phyloP scores from a whole-genome alignment of 2,888 invertebrate genomes.

The Limnephilus lunatus region DNA sequence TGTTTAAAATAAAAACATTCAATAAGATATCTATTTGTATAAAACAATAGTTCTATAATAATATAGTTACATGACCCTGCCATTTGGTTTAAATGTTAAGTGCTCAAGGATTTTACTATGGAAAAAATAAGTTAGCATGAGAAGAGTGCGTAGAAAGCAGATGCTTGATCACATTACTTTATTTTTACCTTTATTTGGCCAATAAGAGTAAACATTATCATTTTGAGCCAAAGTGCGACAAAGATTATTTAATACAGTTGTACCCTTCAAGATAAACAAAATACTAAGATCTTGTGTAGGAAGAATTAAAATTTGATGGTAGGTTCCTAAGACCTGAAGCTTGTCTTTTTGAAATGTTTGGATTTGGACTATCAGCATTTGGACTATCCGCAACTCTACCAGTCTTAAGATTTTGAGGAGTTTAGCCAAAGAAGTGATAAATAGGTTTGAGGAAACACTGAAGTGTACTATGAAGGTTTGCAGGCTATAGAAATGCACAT shows the following conservation, averaged over 20 bases:
- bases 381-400: not conserved
- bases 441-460: constrained; percentile 10
- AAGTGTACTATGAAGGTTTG: constrained; percentile 2
- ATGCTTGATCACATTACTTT: not conserved
- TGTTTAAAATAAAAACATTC: not conserved
- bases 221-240: not conserved
- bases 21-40: not conserved
- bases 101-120: constrained; percentile 2
- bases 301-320: not conserved
- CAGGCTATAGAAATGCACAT: not conserved
- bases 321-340: not conserved
- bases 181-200: not conserved
- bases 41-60: constrained; percentile 2
- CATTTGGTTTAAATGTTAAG: not conserved
- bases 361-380: not conserved
- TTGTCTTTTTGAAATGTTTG: not conserved
- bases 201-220: not conserved
- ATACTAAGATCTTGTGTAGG: not conserved
- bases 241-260: not conserved
- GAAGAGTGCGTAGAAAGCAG: not conserved
- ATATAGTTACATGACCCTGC: constrained; percentile 2
- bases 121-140: not conserved
- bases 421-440: constrained; percentile 13
- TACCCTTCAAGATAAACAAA: not conserved
- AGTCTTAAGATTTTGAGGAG: not conserved